Evolutionary conservation across 2,888 invertebrate genomes (phyloP).

Genomic region (Sepiola atlantica): DNA sequence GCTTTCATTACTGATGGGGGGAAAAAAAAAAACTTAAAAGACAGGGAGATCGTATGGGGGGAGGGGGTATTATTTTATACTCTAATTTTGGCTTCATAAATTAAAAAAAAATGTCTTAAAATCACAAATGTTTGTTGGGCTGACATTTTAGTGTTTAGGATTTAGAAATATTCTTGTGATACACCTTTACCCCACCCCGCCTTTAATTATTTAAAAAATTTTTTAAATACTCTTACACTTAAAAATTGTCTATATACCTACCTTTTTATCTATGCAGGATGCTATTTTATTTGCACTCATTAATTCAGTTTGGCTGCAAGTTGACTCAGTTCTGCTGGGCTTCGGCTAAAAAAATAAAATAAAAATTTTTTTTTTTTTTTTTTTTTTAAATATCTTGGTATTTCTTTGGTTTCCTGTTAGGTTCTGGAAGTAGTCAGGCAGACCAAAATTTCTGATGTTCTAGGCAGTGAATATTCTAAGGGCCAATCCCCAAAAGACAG

Average conservation of each 20-base stretch:
- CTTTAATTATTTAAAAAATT: too few relatives aligned
- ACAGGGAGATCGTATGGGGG: not conserved
- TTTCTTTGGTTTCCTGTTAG: constrained; percentile 76
- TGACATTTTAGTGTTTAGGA: not conserved
- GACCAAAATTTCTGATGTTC: constrained; percentile 86
- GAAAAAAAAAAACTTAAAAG: not conserved
- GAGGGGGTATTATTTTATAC: not conserved
- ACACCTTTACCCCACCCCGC: too few relatives aligned
- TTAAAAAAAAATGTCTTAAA: not conserved
- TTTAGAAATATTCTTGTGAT: not conserved
- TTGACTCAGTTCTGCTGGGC: constrained; percentile 38
- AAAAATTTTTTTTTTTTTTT: constrained; percentile 22
- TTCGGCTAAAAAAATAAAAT: not conserved
- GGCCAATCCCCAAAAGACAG: constrained; percentile 67
- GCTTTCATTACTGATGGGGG: not conserved
- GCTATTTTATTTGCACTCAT: not conserved
- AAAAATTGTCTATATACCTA: not conserved
- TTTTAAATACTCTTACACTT: too few relatives aligned
- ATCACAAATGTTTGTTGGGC: not conserved
- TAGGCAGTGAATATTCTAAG: constrained; percentile 78
- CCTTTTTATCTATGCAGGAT: not conserved
- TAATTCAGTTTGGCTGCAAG: constrained; percentile 36
- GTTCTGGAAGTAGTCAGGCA: constrained; percentile 94
- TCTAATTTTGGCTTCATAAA: not conserved
- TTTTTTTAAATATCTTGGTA: constrained; percentile 38